These are phyloP conservation scores for Dryobotodes eremita DNA, from an alignment of 2,888 invertebrate genomes.

Conservation along the genomic window DNA sequence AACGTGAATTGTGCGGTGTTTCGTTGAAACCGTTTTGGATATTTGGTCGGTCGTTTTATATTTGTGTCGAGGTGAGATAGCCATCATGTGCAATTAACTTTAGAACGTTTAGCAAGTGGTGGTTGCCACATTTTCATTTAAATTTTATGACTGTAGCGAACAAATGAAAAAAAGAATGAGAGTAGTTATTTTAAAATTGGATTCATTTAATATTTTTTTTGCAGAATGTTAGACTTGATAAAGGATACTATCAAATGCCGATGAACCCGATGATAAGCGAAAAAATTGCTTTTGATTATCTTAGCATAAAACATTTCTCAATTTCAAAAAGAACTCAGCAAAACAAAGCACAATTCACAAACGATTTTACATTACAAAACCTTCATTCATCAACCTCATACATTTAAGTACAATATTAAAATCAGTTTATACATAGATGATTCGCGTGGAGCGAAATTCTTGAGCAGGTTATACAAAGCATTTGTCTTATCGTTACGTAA, in stretches of 20 bases:
- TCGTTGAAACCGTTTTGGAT: constrained; percentile 32
- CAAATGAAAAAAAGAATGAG: not conserved
- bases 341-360: constrained; percentile 23
- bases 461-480: constrained; percentile 13
- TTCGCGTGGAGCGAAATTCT: constrained; percentile 63
- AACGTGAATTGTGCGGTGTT: constrained; percentile 19
- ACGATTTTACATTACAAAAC: constrained; percentile 21
- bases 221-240: not conserved
- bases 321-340: not conserved
- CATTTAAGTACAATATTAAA: constrained; percentile 51
- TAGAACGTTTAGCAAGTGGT: constrained; percentile 21
- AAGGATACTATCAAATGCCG: not conserved
- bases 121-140: constrained; percentile 22
- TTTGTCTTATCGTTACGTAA: constrained; percentile 33
- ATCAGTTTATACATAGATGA: constrained; percentile 54
- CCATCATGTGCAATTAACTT: constrained; percentile 40
- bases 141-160: constrained; percentile 6
- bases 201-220: not conserved
- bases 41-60: constrained; percentile 16
- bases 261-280: not conserved
- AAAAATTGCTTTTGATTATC: constrained; percentile 12
- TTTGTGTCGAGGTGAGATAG: constrained; percentile 33
- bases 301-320: not conserved
- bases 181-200: not conserved
- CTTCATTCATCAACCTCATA: constrained; percentile 31